These are phyloP conservation scores for Ficedula albicollis DNA, from an alignment of 2,797 vertebrate species.

Conservation along the genomic window DNA sequence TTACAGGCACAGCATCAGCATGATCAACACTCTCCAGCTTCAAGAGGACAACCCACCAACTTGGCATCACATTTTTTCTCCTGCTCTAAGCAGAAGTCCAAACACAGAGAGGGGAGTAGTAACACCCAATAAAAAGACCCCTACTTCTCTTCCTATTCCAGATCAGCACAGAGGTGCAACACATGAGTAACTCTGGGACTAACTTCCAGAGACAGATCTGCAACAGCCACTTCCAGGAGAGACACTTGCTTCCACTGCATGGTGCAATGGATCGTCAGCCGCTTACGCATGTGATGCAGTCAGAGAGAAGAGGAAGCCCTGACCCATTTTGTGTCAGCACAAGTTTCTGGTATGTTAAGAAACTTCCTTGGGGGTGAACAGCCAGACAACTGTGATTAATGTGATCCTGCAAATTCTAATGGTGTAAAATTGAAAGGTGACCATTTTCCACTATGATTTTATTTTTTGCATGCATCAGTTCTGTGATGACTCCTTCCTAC, in stretches of 20 bases:
- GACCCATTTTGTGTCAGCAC: not conserved
- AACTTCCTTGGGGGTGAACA: not conserved
- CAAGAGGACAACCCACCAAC: not conserved
- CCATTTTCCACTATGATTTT: not conserved
- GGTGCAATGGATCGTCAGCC: not conserved
- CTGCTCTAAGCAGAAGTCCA: not conserved
- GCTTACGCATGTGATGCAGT: not conserved
- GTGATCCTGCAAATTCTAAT: not conserved
- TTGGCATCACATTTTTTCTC: not conserved
- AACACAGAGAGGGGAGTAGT: not conserved
- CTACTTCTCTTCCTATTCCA: not conserved
- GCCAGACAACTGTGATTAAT: not conserved
- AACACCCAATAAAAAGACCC: not conserved
- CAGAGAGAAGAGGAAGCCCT: slow-evolving; percentile 28
- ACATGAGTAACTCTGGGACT: not conserved
- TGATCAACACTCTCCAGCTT: not conserved
- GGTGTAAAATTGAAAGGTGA: not conserved
- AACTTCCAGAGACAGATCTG: not conserved
- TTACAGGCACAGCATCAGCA: not conserved
- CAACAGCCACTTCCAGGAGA: not conserved
- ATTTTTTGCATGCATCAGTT: not conserved
- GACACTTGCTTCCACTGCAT: not conserved
- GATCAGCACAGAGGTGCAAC: not conserved
- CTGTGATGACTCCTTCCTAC: not conserved
- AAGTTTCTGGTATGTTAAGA: not conserved